A percentile compares a stretch with the other conserved stretches of the same genome.
Conservation (phyloP, 2,797 vertebrate genomes). For the Cirrhinus mrigala region DNA sequence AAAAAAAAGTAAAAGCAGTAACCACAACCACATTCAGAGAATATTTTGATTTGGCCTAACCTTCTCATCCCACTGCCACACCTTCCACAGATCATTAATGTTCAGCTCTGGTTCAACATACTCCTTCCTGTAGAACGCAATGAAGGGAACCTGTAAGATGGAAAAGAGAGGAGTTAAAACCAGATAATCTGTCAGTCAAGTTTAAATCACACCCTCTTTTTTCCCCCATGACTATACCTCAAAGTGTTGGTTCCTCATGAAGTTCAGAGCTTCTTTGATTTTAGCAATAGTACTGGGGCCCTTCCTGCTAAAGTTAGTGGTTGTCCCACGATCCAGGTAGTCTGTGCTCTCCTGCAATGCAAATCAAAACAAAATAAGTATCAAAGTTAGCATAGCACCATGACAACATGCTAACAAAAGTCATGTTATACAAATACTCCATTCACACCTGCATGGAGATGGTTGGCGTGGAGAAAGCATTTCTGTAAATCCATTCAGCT, state of each 20-base stretch:
- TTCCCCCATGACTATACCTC: constrained; percentile 80
- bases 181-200: neutral
- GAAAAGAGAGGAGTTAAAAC: neutral
- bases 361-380: neutral
- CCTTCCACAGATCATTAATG: constrained; percentile 98
- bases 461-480: constrained; percentile 95
- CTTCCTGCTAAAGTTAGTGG: constrained; percentile 94
- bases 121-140: constrained; percentile 99
- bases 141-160: constrained; percentile 90
- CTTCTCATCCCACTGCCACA: constrained; percentile 99
- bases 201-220: neutral
- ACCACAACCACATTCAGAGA: neutral
- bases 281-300: constrained; percentile 98
- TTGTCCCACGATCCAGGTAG: constrained; percentile 92
- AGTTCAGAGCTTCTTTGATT: constrained; percentile 98
- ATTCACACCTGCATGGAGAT: constrained; percentile 94
- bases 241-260: constrained; percentile 99
- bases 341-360: constrained; percentile 89
- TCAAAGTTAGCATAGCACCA: neutral
- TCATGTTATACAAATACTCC: neutral
- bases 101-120: constrained; percentile 99
- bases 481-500: constrained; percentile 98
- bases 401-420: neutral
- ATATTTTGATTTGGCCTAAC: constrained; percentile 71
- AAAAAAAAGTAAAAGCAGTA: neutral